Evolutionary conservation across 2,888 invertebrate species (phyloP).

Genomic region (Orthosia gracilis): DNA sequence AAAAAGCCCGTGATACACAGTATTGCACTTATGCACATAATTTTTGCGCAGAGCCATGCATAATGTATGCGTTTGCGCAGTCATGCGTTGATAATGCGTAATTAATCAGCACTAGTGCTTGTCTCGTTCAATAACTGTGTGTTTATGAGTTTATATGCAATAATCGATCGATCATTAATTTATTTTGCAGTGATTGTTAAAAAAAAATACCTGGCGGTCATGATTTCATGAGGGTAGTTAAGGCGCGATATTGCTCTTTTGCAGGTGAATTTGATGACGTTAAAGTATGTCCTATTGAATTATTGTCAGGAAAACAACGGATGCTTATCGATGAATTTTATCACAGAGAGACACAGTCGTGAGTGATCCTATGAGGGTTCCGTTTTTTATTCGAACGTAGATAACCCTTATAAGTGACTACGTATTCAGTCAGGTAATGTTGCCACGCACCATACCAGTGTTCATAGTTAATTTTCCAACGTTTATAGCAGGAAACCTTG

Average conservation of each 20-base stretch:
- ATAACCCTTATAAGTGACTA: background rate
- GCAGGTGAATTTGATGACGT: background rate
- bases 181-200: background rate
- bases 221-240: background rate
- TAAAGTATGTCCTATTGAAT: background rate
- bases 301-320: background rate
- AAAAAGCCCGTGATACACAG: conserved; percentile 11
- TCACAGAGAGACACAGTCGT: too few species aligned
- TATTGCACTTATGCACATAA: conserved; percentile 32
- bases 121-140: conserved; percentile 48
- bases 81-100: conserved; percentile 50
- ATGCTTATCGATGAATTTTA: background rate
- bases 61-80: conserved; percentile 47
- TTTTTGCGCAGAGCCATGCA: conserved; percentile 33
- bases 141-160: conserved; percentile 19
- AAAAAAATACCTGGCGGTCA: background rate
- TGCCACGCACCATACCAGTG: background rate
- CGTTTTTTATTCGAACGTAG: too few species aligned
- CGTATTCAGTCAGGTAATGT: background rate
- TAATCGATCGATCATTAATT: conserved; percentile 13
- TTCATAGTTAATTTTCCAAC: conserved; percentile 6
- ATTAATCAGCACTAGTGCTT: conserved; percentile 54
- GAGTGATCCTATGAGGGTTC: too few species aligned
- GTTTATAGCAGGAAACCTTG: conserved; percentile 6
- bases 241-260: background rate